phyloP scores from a whole-genome alignment of 2,113 vertebrate species.

The Harpagus bidentatus region DNA sequence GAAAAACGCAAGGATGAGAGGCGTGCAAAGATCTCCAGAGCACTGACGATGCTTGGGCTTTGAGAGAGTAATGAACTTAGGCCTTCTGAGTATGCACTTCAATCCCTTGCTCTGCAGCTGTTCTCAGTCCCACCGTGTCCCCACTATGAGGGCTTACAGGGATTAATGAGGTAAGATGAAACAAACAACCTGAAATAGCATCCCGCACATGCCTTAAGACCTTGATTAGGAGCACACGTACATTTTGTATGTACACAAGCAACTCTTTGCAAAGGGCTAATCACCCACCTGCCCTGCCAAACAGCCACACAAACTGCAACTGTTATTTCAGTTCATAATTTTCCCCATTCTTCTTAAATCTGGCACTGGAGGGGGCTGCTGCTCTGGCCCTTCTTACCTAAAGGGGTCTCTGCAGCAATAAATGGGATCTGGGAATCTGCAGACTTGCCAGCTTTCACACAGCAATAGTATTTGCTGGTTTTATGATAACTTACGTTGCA shows the following conservation, averaged over 20 bases:
- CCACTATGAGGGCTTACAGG: not conserved
- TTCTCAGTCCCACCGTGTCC: not conserved
- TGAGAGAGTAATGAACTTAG: not conserved
- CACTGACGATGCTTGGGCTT: not conserved
- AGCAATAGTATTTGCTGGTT: not conserved
- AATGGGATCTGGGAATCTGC: not conserved
- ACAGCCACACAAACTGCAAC: not conserved
- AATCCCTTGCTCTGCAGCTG: not conserved
- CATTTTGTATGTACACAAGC: not conserved
- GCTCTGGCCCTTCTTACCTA: not conserved
- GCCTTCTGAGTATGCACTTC: not conserved
- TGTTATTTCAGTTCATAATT: not conserved
- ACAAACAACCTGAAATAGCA: slow-evolving; percentile 58
- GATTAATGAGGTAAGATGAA: slow-evolving; percentile 46
- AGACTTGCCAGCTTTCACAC: not conserved
- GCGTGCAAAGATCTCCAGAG: not conserved
- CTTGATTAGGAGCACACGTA: not conserved
- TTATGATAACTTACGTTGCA: not conserved
- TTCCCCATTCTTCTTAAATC: not conserved
- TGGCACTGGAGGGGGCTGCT: not conserved
- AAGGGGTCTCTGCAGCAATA: not conserved
- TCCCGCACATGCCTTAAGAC: not conserved
- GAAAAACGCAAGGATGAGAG: not conserved
- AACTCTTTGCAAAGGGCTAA: not conserved
- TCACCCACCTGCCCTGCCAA: not conserved